A percentile compares a stretch with the other conserved stretches of the same genome.
Evolutionary conservation across 2,797 vertebrate genomes (phyloP).

Genomic region (Apogon hyalosoma): DNA sequence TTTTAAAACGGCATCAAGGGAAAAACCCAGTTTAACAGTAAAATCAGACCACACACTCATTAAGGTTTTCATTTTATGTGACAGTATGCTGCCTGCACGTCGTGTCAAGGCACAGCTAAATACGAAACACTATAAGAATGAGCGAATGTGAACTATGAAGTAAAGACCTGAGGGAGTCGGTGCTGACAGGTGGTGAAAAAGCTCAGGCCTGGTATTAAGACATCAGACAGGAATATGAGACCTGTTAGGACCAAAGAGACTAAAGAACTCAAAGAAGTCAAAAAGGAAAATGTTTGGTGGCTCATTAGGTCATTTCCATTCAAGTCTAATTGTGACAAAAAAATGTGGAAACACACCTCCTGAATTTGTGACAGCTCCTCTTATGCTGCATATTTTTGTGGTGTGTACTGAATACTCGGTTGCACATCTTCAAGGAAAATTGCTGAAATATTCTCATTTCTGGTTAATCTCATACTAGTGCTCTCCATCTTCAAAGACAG

Average conservation of each 20-base stretch:
- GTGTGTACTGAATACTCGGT: no score
- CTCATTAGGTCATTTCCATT: not conserved
- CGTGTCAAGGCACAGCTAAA: constrained; percentile 10
- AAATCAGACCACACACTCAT: constrained; percentile 9
- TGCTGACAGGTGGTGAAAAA: constrained; percentile 2
- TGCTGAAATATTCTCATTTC: no score
- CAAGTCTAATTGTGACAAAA: not conserved
- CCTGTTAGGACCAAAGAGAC: not conserved
- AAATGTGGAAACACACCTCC: constrained; percentile 1
- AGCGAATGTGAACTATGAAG: not conserved
- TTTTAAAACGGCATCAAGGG: constrained; percentile 24
- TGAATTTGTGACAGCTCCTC: no score
- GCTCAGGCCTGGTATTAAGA: constrained; percentile 11
- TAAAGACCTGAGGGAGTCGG: not conserved
- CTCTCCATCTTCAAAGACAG: not conserved
- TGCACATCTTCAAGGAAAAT: no score
- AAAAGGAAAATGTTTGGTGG: not conserved
- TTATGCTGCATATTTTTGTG: no score
- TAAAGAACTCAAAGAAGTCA: not conserved
- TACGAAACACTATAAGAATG: constrained; percentile 11
- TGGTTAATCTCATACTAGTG: no score
- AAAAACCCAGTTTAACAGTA: constrained; percentile 16
- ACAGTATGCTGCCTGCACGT: constrained; percentile 2
- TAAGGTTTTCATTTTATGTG: not conserved
- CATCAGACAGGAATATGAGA: not conserved